Conservation (phyloP, 2,888 invertebrate genomes). For the Drosophila infuscata region DNA sequence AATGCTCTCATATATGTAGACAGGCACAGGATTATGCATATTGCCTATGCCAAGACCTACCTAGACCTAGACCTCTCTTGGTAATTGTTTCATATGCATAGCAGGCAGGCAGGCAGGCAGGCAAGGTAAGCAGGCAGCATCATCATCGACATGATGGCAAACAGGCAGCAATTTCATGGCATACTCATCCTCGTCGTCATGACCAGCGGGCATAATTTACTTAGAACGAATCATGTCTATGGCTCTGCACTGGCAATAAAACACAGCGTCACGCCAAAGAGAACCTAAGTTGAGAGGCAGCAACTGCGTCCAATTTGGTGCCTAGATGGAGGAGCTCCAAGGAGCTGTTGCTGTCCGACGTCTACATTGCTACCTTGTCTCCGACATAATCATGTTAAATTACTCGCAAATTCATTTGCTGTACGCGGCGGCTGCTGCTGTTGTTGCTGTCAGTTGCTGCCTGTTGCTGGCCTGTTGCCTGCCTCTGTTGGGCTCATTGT, state of each 20-base stretch:
- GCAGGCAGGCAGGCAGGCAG: conserved; percentile 25
- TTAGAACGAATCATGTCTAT: conserved; percentile 79
- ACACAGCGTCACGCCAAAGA: conserved; percentile 76
- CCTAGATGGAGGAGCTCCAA: conserved; percentile 24
- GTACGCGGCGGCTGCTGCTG: conserved; percentile 66
- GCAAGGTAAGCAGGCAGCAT: conserved; percentile 19
- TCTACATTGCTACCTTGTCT: conserved; percentile 77
- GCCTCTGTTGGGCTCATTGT: conserved; percentile 68
- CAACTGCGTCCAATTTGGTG: conserved; percentile 75
- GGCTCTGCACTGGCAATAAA: conserved; percentile 68
- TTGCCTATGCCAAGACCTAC: conserved; percentile 1
- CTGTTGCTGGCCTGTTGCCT: conserved; percentile 18
- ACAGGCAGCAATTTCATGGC: conserved; percentile 69
- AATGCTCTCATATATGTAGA: conserved; percentile 64
- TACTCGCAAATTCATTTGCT: conserved; percentile 83
- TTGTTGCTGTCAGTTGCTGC: conserved; percentile 23
- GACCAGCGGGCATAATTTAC: conserved; percentile 80
- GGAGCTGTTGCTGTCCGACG: conserved; percentile 63
- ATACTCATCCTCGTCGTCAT: conserved; percentile 60
- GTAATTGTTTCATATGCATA: conserved; percentile 82
- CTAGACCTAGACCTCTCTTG: conserved; percentile 46
- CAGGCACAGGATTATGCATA: conserved; percentile 48
- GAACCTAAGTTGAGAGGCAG: conserved; percentile 39
- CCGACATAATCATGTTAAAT: conserved; percentile 84
- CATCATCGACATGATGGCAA: not conserved